Conservation (phyloP, 2,797 vertebrate genomes). For the Oryzias dopingdopingensis region DNA sequence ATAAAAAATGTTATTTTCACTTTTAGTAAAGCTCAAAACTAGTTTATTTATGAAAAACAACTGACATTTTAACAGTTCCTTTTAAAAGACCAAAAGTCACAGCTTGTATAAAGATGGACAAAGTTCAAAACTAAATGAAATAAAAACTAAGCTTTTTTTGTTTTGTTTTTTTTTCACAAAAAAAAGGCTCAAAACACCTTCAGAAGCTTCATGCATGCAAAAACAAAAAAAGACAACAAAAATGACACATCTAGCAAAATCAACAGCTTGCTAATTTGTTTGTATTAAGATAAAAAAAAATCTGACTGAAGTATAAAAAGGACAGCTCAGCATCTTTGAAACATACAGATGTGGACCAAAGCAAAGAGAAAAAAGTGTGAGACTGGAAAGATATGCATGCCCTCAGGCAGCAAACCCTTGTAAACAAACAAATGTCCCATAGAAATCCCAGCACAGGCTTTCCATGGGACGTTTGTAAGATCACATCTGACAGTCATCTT, state of each 20-base stretch:
- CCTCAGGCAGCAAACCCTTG: not conserved
- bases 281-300: not conserved
- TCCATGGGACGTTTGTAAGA: not conserved
- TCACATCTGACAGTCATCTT: not conserved
- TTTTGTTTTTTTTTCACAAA: too few relatives aligned
- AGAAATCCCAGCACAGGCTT: not conserved
- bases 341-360: not conserved
- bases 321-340: not conserved
- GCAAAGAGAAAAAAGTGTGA: not conserved
- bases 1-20: too few relatives aligned
- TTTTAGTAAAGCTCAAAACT: too few relatives aligned
- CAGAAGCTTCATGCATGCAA: too few relatives aligned
- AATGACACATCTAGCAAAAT: not conserved
- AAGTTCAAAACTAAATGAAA: too few relatives aligned
- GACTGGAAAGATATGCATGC: not conserved
- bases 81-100: too few relatives aligned
- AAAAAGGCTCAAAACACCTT: too few relatives aligned
- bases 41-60: not conserved
- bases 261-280: not conserved
- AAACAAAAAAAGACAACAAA: too few relatives aligned
- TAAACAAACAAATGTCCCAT: too few relatives aligned
- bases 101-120: too few relatives aligned
- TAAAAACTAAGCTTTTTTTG: too few relatives aligned
- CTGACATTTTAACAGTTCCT: too few relatives aligned
- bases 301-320: not conserved